Conservation (phyloP, 2,113 vertebrate species). For the Semnornis frantzii region DNA sequence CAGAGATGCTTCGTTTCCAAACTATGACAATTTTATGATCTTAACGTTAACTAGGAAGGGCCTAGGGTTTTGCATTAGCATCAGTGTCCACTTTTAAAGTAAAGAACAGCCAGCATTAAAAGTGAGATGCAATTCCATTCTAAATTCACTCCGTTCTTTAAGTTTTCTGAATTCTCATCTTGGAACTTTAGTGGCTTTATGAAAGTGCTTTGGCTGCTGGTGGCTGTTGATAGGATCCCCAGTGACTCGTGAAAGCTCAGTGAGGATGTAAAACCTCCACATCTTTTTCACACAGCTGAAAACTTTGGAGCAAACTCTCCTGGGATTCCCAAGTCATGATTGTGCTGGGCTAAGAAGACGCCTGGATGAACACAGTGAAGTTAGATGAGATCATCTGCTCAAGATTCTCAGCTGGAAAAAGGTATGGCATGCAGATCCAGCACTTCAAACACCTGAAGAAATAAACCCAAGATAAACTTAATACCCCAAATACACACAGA, state of each 20-base stretch:
- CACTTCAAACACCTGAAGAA: neutral
- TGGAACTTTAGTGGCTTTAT: neutral
- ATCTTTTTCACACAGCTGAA: neutral
- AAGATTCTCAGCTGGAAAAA: neutral
- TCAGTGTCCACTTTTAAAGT: neutral
- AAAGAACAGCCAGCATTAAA: neutral
- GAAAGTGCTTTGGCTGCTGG: neutral
- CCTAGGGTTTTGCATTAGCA: neutral
- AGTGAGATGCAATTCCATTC: neutral
- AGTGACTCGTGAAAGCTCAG: neutral
- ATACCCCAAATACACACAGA: neutral
- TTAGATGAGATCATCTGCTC: neutral
- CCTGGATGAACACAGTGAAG: neutral
- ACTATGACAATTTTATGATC: neutral
- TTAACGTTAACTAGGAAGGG: neutral
- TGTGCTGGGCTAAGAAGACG: rapidly evolving
- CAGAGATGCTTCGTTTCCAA: neutral
- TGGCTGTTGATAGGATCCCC: neutral
- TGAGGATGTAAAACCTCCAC: neutral
- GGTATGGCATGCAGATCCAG: neutral
- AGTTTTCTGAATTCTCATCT: neutral
- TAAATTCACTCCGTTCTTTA: neutral
- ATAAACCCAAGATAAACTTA: neutral
- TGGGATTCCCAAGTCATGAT: neutral
- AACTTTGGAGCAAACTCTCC: neutral